Base-by-base conservation (phyloP, 2,888 invertebrate genomes). In the Sphaerophoria taeniata region DNA sequence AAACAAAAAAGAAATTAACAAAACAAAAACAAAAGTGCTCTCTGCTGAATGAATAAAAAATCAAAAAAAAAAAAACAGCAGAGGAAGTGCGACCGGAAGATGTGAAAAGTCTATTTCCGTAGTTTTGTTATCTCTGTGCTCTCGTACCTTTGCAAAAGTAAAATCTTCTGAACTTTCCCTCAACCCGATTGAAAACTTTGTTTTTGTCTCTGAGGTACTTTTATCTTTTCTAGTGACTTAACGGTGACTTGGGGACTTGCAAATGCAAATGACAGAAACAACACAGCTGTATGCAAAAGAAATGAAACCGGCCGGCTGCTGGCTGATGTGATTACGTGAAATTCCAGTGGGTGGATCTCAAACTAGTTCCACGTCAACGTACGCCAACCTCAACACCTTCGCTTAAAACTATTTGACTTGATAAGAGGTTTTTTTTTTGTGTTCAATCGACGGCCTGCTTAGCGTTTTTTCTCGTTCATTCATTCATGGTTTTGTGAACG, bases 41-140 rank as follows among this genome's bases (percentile, higher is more conserved):
- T 24, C 14, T 58, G 4, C 31, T 61, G 36, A 24, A 53, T 58
- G 51, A 67, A 56, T 33, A 53, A 65, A 63, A n/a, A n/a, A n/a
- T n/a, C n/a, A n/a, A n/a, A 49, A 72, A 31, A 34, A 55, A 67
- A 65, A 49, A 65, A 33, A 24, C 70, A 74, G 14, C 31, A 67
- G 47, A 70, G 74, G 83, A 83, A 83, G 83, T 83, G 33, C 74
- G 69, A 83, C 83, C 83, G 83, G 83, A 83, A 71, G 83, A 78
- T 70, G 65, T 78, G 73, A 70, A 83, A 78, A 78, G 83, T 83
- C 83, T 83, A 83, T 83, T 82, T 82, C 76, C 72, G 72, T 73
- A 69, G 82, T 76, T 53, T 53, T 31, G 24, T 24, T 24, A 2
- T 24, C 24, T 24, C 2, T 24, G 24, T 24, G 24, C 24, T 24